A percentile compares a stretch with the other conserved stretches of the same genome.
Conservation (phyloP, 2,797 vertebrate genomes). For the Gambelia wislizenii region DNA sequence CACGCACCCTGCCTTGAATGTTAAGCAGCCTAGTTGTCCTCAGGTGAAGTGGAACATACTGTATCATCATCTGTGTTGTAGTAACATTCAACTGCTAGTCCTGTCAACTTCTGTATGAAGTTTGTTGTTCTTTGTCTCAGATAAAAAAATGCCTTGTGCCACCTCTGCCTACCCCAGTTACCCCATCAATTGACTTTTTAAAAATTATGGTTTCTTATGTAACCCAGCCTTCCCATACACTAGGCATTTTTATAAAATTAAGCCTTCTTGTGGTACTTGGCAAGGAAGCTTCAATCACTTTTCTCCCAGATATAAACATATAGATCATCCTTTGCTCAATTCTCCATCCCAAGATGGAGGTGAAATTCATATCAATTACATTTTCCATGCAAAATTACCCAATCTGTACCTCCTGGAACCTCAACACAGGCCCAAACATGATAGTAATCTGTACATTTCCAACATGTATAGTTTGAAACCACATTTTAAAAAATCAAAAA, state of each 20-base stretch:
- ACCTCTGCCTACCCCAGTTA: not conserved
- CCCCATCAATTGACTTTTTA: not conserved
- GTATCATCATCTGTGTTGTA: not conserved
- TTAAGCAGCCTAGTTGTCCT: not conserved
- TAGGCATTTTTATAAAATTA: not conserved
- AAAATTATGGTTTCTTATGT: not conserved
- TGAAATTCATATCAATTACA: not conserved
- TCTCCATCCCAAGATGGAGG: not conserved
- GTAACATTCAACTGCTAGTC: not conserved
- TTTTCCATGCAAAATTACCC: not conserved
- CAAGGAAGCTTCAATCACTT: not conserved
- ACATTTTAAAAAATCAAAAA: not conserved
- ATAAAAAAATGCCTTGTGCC: not conserved
- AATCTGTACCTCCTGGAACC: not conserved
- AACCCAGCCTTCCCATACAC: not conserved
- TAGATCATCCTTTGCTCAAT: not conserved
- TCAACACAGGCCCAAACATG: not conserved
- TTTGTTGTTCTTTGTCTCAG: not conserved
- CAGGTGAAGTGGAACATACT: not conserved
- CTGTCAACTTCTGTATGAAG: not conserved
- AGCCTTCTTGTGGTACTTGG: not conserved
- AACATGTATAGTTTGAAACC: not conserved
- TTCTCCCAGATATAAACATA: not conserved
- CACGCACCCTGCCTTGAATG: not conserved
- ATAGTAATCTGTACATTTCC: not conserved